Evolutionary conservation across 2,888 invertebrate genomes (phyloP).

Genomic region (Venusia cambrica): DNA sequence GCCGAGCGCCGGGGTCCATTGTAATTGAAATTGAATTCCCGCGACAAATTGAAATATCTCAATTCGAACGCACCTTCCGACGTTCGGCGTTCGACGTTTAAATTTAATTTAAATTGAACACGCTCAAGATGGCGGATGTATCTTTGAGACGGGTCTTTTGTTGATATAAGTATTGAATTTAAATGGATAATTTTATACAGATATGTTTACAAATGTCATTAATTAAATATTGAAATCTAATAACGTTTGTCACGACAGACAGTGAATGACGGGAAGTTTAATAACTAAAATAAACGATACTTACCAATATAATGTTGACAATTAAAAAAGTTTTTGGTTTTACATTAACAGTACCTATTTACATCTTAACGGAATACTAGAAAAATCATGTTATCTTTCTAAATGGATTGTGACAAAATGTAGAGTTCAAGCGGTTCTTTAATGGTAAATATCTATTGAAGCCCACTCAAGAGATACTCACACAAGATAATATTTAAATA

Average conservation of each 20-base stretch:
- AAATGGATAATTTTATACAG: constrained; percentile 11
- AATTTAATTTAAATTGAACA: constrained; percentile 62
- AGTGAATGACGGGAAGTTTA: too few species aligned
- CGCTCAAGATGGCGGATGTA: constrained; percentile 47
- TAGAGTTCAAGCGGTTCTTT: too few species aligned
- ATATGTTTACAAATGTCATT: neutral
- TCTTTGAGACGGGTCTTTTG: constrained; percentile 19
- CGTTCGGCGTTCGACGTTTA: constrained; percentile 50
- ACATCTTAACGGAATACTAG: too few species aligned
- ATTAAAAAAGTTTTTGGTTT: too few species aligned
- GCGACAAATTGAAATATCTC: constrained; percentile 79
- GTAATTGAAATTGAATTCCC: constrained; percentile 79
- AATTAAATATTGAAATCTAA: too few species aligned
- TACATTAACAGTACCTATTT: too few species aligned
- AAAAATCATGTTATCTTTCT: too few species aligned
- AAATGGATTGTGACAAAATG: constrained; percentile 1
- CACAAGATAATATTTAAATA: constrained; percentile 19
- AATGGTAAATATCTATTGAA: constrained; percentile 4
- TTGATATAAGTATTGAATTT: constrained; percentile 12
- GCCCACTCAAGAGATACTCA: constrained; percentile 7
- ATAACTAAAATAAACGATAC: too few species aligned
- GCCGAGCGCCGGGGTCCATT: constrained; percentile 45
- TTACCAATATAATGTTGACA: too few species aligned
- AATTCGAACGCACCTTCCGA: constrained; percentile 63
- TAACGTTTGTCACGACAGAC: too few species aligned